phyloP scores from a whole-genome alignment of 2,888 invertebrate genomes.

The Spialia ferax region DNA sequence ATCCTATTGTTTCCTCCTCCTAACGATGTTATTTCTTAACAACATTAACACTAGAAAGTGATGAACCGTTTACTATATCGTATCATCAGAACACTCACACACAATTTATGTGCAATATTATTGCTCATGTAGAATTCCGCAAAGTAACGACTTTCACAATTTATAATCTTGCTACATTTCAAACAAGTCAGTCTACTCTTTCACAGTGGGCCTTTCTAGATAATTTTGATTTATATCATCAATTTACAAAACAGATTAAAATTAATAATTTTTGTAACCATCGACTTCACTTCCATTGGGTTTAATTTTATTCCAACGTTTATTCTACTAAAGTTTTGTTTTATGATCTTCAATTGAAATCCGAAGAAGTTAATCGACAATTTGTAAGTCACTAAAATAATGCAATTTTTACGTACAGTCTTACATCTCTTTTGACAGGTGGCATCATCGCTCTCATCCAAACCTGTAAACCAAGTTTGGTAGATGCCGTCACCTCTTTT shows the following conservation, averaged over 20 bases:
- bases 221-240: slow-evolving; percentile 27
- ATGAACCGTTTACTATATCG: slow-evolving; percentile 29
- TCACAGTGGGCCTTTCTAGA: slow-evolving; percentile 12
- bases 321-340: too few species aligned
- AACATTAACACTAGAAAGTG: slow-evolving; percentile 31
- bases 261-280: too few species aligned
- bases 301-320: too few species aligned
- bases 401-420: too few species aligned
- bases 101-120: slow-evolving; percentile 39
- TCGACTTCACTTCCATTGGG: too few species aligned
- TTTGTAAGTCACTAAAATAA: too few species aligned
- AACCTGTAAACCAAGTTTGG: too few species aligned
- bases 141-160: slow-evolving; percentile 39
- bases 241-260: slow-evolving; percentile 8
- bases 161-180: slow-evolving; percentile 37
- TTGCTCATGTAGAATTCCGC: slow-evolving; percentile 34
- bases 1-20: slow-evolving; percentile 10
- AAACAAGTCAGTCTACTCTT: slow-evolving; percentile 26
- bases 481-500: too few species aligned
- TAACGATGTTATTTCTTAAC: slow-evolving; percentile 7
- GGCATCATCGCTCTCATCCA: too few species aligned
- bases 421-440: too few species aligned
- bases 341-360: too few species aligned
- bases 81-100: slow-evolving; percentile 32
- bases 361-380: too few species aligned